Conservation (phyloP, 1,140 invertebrate genomes). For the Oncopeltus fasciatus region DNA sequence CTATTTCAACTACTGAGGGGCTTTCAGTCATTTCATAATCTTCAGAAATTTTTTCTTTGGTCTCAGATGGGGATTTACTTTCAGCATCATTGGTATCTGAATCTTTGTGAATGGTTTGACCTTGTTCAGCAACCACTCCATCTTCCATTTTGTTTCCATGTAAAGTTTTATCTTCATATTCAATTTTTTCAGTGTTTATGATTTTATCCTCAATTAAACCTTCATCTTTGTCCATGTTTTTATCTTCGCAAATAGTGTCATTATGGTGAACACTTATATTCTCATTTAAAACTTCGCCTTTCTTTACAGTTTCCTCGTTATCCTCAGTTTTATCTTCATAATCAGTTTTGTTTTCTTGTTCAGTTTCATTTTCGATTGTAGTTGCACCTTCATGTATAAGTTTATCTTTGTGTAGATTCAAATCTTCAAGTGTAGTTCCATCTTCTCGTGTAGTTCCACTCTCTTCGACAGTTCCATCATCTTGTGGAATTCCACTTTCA, state of each 20-base stretch:
- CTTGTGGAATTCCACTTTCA: background rate
- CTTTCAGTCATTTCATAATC: too few relatives aligned
- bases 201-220: too few relatives aligned
- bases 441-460: background rate
- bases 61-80: too few relatives aligned
- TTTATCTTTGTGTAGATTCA: background rate
- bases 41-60: too few relatives aligned
- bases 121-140: too few relatives aligned
- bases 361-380: background rate
- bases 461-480: background rate
- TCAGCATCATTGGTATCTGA: too few relatives aligned
- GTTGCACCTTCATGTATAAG: background rate
- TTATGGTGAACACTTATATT: background rate
- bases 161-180: too few relatives aligned
- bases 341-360: conserved; percentile 13
- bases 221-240: too few relatives aligned
- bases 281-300: conserved; percentile 4
- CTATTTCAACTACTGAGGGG: too few relatives aligned
- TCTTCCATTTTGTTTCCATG: too few relatives aligned
- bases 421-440: background rate
- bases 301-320: conserved; percentile 7
- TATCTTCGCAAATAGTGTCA: background rate
- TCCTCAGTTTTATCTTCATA: conserved; percentile 18
- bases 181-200: too few relatives aligned
- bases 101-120: too few relatives aligned